These are phyloP conservation scores for Puma concolor DNA, from an alignment of 2,113 vertebrate species.

Conservation along the genomic window DNA sequence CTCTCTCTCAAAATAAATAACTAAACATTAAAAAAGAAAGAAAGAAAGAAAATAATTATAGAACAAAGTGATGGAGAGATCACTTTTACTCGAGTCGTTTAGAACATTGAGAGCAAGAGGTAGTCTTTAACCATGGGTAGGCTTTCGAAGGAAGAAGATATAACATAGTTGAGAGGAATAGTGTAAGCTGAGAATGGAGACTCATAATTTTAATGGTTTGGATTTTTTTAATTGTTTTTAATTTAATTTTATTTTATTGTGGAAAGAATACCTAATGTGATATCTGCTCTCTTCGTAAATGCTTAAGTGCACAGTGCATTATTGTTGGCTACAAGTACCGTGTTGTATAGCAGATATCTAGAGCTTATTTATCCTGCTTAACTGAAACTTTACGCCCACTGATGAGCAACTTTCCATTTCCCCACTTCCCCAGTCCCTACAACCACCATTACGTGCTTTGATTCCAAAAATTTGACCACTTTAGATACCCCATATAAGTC, in stretches of 20 bases:
- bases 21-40: too few species aligned
- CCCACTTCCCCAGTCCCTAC: not conserved
- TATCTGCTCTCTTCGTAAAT: not conserved
- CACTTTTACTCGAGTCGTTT: not conserved
- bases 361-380: not conserved
- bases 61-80: not conserved
- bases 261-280: not conserved
- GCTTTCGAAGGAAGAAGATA: not conserved
- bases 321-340: not conserved
- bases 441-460: not conserved
- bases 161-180: not conserved
- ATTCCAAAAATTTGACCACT: not conserved
- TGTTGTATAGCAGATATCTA: not conserved
- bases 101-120: not conserved
- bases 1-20: too few species aligned
- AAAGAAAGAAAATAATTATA: not conserved
- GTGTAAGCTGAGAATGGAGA: not conserved
- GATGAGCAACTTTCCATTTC: not conserved
- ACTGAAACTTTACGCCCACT: not conserved
- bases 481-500: not conserved
- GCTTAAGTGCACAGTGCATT: not conserved
- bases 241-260: not conserved
- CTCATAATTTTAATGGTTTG: not conserved
- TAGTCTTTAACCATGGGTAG: not conserved
- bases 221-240: not conserved